phyloP scores from a whole-genome alignment of 2,888 invertebrate genomes.

The Drosophila paucipuncta region DNA sequence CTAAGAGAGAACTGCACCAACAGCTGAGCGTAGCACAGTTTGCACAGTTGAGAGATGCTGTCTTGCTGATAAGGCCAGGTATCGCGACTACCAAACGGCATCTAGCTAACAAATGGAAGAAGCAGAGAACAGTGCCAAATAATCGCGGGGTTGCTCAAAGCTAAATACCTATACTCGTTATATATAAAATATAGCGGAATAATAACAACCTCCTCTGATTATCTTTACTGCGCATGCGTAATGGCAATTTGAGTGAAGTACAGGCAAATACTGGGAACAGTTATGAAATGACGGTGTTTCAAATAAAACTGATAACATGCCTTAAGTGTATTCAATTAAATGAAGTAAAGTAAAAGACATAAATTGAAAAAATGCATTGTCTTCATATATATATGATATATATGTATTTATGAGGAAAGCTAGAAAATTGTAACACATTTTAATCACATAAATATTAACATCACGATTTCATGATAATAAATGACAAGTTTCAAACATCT shows the following conservation, averaged over 20 bases:
- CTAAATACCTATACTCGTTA: neutral
- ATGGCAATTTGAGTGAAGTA: conserved; percentile 20
- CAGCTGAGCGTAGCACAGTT: conserved; percentile 61
- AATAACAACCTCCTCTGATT: neutral
- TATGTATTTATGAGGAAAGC: too few relatives aligned
- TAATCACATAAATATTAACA: neutral
- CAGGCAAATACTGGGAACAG: conserved; percentile 46
- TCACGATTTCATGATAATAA: neutral
- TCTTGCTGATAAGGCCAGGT: conserved; percentile 26
- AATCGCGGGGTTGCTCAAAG: neutral
- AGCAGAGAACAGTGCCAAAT: neutral
- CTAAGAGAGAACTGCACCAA: conserved; percentile 32
- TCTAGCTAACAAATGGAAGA: neutral
- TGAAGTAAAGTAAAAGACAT: neutral
- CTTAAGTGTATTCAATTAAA: neutral
- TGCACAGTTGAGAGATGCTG: neutral
- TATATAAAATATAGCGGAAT: neutral
- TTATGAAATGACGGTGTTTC: neutral
- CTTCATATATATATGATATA: neutral
- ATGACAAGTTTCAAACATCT: neutral
- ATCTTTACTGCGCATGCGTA: conserved; percentile 61
- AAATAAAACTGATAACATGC: neutral
- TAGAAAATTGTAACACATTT: neutral
- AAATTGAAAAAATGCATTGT: neutral
- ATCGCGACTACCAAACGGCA: conserved; percentile 1